Evolutionary conservation across 2,888 invertebrate species (phyloP).

Genomic region (Drosophila conformis): DNA sequence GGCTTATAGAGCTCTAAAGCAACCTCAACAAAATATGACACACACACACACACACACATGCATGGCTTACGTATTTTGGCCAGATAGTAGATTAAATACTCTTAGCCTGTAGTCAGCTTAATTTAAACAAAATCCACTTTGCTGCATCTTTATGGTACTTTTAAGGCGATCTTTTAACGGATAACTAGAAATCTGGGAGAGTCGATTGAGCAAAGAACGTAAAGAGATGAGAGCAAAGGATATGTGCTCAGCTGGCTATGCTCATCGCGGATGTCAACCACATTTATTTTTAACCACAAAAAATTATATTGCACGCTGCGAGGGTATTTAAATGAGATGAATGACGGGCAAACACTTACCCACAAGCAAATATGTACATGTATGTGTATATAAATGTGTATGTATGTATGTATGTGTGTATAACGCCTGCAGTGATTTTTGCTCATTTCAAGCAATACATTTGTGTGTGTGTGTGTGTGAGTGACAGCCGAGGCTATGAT

Average conservation of each 20-base stretch:
- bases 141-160: background rate
- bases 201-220: background rate
- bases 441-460: slow-evolving; percentile 39
- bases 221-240: background rate
- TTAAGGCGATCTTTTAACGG: background rate
- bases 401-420: background rate
- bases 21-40: slow-evolving; percentile 14
- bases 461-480: background rate
- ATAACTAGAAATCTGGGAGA: background rate
- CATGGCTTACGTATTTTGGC: background rate
- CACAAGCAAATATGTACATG: background rate
- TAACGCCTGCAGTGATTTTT: slow-evolving; percentile 68
- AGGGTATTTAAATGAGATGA: slow-evolving; percentile 9
- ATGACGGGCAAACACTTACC: slow-evolving; percentile 7
- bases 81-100: background rate
- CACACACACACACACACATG: background rate
- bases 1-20: slow-evolving; percentile 48
- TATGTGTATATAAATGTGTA: too few species aligned
- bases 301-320: background rate
- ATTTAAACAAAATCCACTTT: background rate
- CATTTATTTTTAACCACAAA: background rate
- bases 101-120: background rate
- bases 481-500: slow-evolving; percentile 44
- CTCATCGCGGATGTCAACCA: background rate
- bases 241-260: background rate